Evolutionary conservation across 2,113 vertebrate species (phyloP), one percentile per base, ranked within the genome.

Genomic region (Saiga tatarica): DNA sequence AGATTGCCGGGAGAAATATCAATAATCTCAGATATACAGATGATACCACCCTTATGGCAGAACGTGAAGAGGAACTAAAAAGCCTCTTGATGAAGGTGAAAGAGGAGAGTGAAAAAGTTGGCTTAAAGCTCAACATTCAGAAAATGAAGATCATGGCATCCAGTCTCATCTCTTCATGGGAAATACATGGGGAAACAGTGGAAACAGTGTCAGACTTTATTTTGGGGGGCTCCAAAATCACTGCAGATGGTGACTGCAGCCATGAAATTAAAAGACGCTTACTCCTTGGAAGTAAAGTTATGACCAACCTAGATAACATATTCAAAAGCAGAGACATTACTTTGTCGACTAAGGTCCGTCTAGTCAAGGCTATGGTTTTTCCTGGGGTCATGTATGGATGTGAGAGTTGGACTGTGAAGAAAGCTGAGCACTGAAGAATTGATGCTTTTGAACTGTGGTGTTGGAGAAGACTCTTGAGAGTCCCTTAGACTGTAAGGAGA

Each of bases 341-440:
- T 71, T 67, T 36, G 64, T 17, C 1, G 5, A 67, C 8, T 5
- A 67, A 67, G 64, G 2, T 67, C 33, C 17, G 0, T 67, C 17
- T 67, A 5, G 33, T 21, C 64, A 67, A 36, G n/a, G 64, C 64
- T 67, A 21, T 36, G 8, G 7, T 67, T 67, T 67, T 36, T 36
- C 33, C n/a, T 5, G 17, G 9, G 2, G 17, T 67, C 7, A 19
- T n/a, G 4, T 67, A 4, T n/a, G 16, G 15, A 17, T n/a, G 16
- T 67, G 62, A 67, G 16, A 67, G 16, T 19, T 67, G 16, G 16
- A 67, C 16, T 17, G 17, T 5, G 17, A n/a, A n/a, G 33, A 67
- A 67, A 2, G 62, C n/a, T 19, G 17, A 36, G 8, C 1, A 1
- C 33, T 0, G 1, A 67, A 67, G 64, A 67, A 67, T 21, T 21